Evolutionary conservation across 1,140 invertebrate genomes (phyloP), one percentile per base, ranked within the genome.

Genomic region (Bilobella aurantiaca): DNA sequence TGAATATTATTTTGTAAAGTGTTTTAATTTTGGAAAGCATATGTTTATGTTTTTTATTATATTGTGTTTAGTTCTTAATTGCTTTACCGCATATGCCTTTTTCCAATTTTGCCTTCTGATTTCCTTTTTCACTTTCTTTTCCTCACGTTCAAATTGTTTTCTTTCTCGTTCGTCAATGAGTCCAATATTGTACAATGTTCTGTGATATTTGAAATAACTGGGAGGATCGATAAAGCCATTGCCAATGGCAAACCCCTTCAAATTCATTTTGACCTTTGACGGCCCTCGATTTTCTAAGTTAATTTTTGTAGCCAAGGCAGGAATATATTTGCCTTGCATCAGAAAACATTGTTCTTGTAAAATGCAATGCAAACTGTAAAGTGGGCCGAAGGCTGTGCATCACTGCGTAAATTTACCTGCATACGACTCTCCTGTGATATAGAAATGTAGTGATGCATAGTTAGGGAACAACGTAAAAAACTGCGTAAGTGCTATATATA

Each of bases 231-330:
- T 77, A 1, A 81, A 75, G 0, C 81, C 81, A 71, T 82, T 79
- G 3, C 81, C 82, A 62, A 83, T 80, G 2, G 79, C 78, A 46
- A 83, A 75, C 27, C 82, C 81, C 71, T 66, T 67, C 3, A 72
- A 34, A 60, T 72, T 72, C 47, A 72, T 66, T 28, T 31, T 30
- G 21, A 37, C 14, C 14, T 61, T 46, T 23, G 42, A 23, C 18
- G 46, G 30, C 32, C 29, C 32, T 5, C 58, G 31, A 71, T 86
- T 87, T 31, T 85, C 81, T 68, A 81, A 79, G 74, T 91, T 84
- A 58, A 93, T 91, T 25, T 85, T 84, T 73, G 88, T 83, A 0
- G 84, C 84, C 12, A 90, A 74, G 0, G 87, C 84, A 18, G 90
- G 89, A 0, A 90, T 85, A 79, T 91, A 91, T 72, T 83, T 83